Evolutionary conservation across 2,888 invertebrate genomes (phyloP), one percentile per base, ranked within the genome.

Genomic region (Formica aserva): DNA sequence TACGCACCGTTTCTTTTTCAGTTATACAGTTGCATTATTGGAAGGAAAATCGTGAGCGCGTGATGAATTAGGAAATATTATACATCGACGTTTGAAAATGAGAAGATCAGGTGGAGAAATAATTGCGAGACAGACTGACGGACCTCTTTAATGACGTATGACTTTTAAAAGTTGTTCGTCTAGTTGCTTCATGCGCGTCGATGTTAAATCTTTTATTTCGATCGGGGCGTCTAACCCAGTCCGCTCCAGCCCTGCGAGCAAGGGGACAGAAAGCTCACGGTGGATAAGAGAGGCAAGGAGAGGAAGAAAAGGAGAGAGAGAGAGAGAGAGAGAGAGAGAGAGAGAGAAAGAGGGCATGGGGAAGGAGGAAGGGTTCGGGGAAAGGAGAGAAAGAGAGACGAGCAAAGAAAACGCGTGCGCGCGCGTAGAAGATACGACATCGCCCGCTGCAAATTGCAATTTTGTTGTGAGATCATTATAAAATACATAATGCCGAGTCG

Each of bases 381-480:
- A 57, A 8, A 76, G 55, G 63, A 77, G 22, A 35, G 18, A 80
- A 45, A 62, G 82, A 81, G 81, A 81, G 76, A 77, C 32, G 22
- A 41, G 45, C 9, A 22, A 45, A 69, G 45, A 71, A 69, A 69
- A 55, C 32, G 45, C 15, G 78, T 29, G 77, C 78, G 77, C 55
- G 78, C 57, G 78, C 78, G 78, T 80, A 71, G 78, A 45, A 80
- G 78, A 80, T 80, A 60, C 78, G 91, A 93, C 92, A 92, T 92
- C 91, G 91, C 92, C 91, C 89, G 90, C 89, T 92, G 93, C 93
- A 93, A 94, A 94, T 94, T 93, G 92, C 93, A 93, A 94, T 94
- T 94, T 94, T 92, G 93, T 93, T 92, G 92, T 92, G 93, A 92
- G 94, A 94, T 94, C 94, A 93, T 94, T 94, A 94, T 93, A 93